phyloP scores from a whole-genome alignment of 2,888 invertebrate species.

The Platycnemis pennipes region DNA sequence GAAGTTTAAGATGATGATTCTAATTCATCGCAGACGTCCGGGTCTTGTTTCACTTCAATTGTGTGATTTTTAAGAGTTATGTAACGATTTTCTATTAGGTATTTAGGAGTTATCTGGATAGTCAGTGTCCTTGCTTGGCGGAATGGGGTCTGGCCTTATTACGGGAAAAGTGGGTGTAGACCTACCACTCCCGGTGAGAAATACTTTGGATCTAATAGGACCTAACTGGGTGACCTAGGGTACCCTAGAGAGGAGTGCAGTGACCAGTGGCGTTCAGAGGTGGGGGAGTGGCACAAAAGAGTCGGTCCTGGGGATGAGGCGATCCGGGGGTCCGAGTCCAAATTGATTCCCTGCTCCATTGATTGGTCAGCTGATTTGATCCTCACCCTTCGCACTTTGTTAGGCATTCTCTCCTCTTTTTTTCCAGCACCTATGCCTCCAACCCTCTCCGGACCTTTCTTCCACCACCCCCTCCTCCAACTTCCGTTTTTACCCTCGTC shows the following conservation, averaged over 20 bases:
- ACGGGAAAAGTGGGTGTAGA: too few relatives aligned
- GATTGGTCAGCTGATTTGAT: conserved; percentile 60
- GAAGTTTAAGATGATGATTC: too few relatives aligned
- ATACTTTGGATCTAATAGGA: too few relatives aligned
- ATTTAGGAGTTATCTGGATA: too few relatives aligned
- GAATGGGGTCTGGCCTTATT: too few relatives aligned
- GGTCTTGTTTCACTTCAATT: too few relatives aligned
- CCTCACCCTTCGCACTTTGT: conserved; percentile 38
- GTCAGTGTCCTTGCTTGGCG: too few relatives aligned
- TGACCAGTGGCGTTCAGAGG: background rate
- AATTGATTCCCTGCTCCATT: conserved; percentile 53
- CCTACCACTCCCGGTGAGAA: too few relatives aligned
- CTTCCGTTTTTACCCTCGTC: conserved; percentile 6
- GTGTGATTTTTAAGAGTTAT: too few relatives aligned
- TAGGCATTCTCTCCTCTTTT: background rate
- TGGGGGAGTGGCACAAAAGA: background rate
- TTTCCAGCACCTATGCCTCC: too few relatives aligned
- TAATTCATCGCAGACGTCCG: too few relatives aligned
- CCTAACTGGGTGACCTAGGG: background rate
- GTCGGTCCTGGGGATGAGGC: background rate
- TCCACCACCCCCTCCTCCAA: background rate
- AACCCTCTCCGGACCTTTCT: background rate
- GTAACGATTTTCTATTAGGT: too few relatives aligned
- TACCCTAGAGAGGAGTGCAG: background rate
- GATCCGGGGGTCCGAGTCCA: background rate